Conservation (phyloP, 2,797 vertebrate genomes). For the Eospalax fontanierii region DNA sequence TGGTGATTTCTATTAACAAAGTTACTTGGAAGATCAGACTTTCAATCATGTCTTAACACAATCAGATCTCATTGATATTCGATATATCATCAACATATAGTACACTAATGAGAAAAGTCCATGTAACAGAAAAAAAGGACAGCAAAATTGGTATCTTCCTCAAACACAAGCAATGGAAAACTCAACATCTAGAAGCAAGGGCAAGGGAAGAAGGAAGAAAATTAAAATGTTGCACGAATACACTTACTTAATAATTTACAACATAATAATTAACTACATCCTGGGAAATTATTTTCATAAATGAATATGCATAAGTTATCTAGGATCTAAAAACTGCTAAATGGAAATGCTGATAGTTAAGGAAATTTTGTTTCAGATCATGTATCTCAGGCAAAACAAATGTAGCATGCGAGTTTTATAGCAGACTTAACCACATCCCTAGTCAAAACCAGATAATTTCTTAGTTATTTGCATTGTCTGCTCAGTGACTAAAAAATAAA, state of each 20-base stretch:
- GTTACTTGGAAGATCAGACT: not conserved
- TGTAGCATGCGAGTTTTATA: not conserved
- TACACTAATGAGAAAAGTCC: slow-evolving; percentile 27
- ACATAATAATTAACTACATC: not conserved
- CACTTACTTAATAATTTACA: not conserved
- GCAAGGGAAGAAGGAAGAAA: not conserved
- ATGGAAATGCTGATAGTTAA: not conserved
- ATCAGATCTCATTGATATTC: not conserved
- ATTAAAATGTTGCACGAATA: not conserved
- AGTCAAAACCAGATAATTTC: not conserved
- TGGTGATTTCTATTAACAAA: not conserved
- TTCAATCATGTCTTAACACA: not conserved
- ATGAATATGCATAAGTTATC: not conserved
- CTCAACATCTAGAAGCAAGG: not conserved
- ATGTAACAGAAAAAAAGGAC: not conserved
- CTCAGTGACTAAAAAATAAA: not conserved
- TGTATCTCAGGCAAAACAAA: not conserved
- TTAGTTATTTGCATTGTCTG: not conserved
- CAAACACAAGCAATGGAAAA: slow-evolving; percentile 20
- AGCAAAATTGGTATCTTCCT: slow-evolving; percentile 18
- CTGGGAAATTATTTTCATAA: not conserved
- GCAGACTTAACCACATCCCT: not conserved
- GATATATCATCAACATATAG: not conserved
- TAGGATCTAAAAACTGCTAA: not conserved
- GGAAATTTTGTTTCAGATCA: not conserved